phyloP scores from a whole-genome alignment of 2,113 vertebrate species.

The Vulpes ferrilata region DNA sequence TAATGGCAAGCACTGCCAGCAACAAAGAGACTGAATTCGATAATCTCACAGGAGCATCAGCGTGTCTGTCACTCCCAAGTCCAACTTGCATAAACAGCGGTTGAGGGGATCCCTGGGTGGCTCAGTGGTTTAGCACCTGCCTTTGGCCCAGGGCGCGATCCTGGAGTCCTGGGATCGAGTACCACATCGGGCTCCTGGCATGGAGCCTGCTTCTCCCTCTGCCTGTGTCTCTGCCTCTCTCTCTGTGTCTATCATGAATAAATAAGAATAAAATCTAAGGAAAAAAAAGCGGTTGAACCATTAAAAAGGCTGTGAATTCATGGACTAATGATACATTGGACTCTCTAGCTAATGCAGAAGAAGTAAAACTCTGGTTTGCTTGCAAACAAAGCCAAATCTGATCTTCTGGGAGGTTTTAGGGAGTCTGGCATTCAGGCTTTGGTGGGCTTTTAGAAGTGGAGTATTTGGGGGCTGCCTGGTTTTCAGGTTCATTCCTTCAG shows the following conservation, averaged over 20 bases:
- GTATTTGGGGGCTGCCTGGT: neutral
- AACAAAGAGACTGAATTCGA: neutral
- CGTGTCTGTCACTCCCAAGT: neutral
- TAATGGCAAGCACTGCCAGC: neutral
- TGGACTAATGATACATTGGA: neutral
- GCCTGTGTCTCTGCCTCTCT: no score
- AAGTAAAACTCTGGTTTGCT: neutral
- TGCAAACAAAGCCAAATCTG: neutral
- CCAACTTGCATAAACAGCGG: neutral
- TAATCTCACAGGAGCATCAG: neutral
- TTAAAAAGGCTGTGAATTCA: neutral
- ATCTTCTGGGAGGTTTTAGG: neutral
- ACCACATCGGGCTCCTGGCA: no score
- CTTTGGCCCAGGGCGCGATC: no score
- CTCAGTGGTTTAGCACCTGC: no score
- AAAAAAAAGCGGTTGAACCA: neutral
- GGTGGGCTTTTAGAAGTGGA: neutral
- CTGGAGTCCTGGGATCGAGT: no score
- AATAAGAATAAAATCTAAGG: no score
- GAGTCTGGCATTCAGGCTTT: neutral
- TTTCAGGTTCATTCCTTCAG: neutral
- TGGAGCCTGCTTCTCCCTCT: no score
- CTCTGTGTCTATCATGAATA: no score
- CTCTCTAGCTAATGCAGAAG: neutral
- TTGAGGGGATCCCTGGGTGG: neutral